phyloP scores from a whole-genome alignment of 1,140 invertebrate genomes.

The Aphaenogaster rudis region DNA sequence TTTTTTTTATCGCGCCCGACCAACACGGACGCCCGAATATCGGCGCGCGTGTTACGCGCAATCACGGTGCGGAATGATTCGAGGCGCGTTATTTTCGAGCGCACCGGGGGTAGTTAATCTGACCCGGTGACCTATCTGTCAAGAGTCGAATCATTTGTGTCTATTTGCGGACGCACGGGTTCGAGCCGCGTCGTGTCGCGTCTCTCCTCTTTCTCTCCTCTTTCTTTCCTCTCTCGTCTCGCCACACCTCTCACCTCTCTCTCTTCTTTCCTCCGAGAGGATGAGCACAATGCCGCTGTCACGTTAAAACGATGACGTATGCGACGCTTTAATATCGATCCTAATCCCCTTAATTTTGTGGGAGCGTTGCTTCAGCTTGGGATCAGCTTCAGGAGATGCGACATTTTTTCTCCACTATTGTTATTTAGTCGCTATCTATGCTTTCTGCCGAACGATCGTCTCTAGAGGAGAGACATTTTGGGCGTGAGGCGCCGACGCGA shows the following conservation, averaged over 20 bases:
- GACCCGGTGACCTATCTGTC: constrained; percentile 77
- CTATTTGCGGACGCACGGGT: constrained; percentile 70
- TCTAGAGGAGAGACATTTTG: neutral
- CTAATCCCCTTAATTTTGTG: neutral
- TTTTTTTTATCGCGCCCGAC: neutral
- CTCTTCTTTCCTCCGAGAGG: neutral
- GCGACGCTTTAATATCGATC: neutral
- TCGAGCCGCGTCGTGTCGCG: constrained; percentile 2
- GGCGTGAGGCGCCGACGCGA: neutral
- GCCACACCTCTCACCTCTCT: neutral
- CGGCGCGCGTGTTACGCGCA: neutral
- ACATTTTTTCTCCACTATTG: neutral
- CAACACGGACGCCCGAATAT: neutral
- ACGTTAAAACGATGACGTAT: constrained; percentile 15
- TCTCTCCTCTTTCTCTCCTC: constrained; percentile 6
- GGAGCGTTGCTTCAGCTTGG: neutral
- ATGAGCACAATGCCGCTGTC: neutral
- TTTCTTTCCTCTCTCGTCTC: neutral
- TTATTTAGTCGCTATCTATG: neutral
- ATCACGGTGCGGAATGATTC: constrained; percentile 43
- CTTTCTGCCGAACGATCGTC: neutral
- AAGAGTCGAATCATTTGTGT: constrained; percentile 74
- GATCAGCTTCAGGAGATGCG: neutral
- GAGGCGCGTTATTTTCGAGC: constrained; percentile 71
- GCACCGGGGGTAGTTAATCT: constrained; percentile 74